These are phyloP conservation scores for Dolichallabes microphthalmus DNA, from an alignment of 2,113 vertebrate species.

Conservation along the genomic window DNA sequence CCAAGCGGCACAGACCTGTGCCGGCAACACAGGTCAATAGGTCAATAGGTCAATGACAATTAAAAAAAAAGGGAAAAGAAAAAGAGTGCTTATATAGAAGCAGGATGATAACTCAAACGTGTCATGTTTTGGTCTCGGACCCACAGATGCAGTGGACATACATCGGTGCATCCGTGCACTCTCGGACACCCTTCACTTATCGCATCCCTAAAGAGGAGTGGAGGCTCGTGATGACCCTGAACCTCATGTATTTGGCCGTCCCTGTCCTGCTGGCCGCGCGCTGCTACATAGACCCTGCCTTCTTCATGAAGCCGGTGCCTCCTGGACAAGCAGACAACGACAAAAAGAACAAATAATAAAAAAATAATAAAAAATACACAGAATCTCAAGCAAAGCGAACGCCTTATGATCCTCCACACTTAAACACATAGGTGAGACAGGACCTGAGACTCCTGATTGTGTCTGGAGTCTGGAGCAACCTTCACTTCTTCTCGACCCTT, in stretches of 20 bases:
- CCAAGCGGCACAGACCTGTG: no score
- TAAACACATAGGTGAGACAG: not conserved
- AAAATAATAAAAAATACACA: no score
- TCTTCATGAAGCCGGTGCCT: conserved; percentile 70
- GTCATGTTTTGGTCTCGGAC: not conserved
- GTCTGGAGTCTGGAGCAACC: not conserved
- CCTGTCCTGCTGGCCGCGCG: conserved; percentile 79
- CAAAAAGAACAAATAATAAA: conserved; percentile 78
- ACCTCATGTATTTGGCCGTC: conserved; percentile 70
- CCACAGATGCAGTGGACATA: conserved; percentile 88
- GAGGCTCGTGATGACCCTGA: conserved; percentile 74
- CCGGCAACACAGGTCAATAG: no score
- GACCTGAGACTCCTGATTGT: conserved; percentile 10
- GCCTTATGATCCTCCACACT: not conserved
- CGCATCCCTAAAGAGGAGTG: conserved; percentile 80
- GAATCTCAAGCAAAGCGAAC: not conserved
- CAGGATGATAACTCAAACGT: not conserved
- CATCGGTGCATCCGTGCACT: conserved; percentile 83
- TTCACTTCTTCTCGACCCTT: not conserved
- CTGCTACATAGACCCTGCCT: conserved; percentile 74
- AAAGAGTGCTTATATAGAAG: no score
- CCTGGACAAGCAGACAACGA: conserved; percentile 41
- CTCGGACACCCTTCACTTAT: conserved; percentile 89
- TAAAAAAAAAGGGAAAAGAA: no score
- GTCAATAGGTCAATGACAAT: no score